Base-by-base conservation (phyloP, 2,888 invertebrate genomes). In the Mamestra brassicae region DNA sequence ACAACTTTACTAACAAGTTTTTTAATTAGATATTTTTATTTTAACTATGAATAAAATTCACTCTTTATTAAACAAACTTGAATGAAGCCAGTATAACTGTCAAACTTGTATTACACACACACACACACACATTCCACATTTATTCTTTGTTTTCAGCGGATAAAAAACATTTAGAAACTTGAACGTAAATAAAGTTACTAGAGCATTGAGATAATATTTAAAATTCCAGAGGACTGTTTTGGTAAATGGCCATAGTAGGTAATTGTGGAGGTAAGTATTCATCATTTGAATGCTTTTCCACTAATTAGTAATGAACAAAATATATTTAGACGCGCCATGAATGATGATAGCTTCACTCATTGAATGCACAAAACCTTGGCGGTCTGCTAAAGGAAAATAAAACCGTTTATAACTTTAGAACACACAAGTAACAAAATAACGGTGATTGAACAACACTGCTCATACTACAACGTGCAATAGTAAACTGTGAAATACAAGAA, bases 291-390 rank as follows among this genome's bases (percentile, higher is more conserved):
- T 68, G 50, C 42, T 10, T 47, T 36, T 55, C 36, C 67, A 65
- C 15, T 36, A 80, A 65, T 73, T n/a, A 74, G 38, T 73, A 67
- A 67, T 42, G 62, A 80, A 63, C 3, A 15, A 74, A 63, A 54
- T 26, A 65, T 26, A 79, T 74, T 54, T 0, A 11, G 10, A 34
- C 54, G 45, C n/a, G 73, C 55, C 36, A 55, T 52, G 15, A 62
- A 66, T 45, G 45, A 66, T 42, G 81, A 58, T 54, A 4, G 26
- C 45, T 42, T 73, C 1, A 62, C 4, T 58, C 55, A 58, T 42
- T 42, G 10, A 74, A 47, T 54, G 13, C 57, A 57, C 17, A 57
- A 42, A 65, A 10, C n/a, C 8, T 58, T 42, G 3, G 15, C 8
- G 17, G 42, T 73, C 13, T 52, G 26, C 4, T n/a, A 47, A 38